Base-by-base conservation (phyloP, 1,140 invertebrate genomes). In the Habropoda laboriosa region DNA sequence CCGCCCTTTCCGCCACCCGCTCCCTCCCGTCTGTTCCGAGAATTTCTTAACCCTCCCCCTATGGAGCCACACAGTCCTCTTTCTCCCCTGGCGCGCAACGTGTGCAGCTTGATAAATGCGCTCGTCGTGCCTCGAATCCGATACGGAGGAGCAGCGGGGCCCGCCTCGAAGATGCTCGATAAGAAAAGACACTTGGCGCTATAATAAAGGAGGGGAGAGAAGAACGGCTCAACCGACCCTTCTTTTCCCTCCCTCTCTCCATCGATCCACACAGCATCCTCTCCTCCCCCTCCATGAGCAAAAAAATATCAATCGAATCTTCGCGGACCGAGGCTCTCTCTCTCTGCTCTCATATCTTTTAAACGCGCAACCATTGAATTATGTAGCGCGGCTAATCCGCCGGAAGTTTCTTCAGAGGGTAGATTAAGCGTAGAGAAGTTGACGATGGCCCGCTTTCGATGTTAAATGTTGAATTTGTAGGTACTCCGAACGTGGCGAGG, bases 91-190 rank as follows among this genome's bases (percentile, higher is more conserved):
- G 12, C 21, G 8, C 27, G 42, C 49, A 80, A 83, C 75, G 79
- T 70, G 78, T 79, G 66, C 53, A 35, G 68, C 70, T 86, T 86
- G 85, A 87, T 86, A 87, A 87, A 87, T 83, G 84, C 75, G 84
- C 57, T 83, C 82, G 73, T 58, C 85, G 85, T 87, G 85, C 84
- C 78, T 67, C 77, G 85, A 87, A 87, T 87, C 74, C 85, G 77
- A 79, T 86, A 83, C 72, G 32, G 47, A 27, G n/a, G n/a, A n/a
- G n/a, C n/a, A n/a, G 30, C 18, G n/a, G 3, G 73, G 51, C 35
- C 55, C 47, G 61, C 38, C 7, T 71, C 76, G 77, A 72, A 79
- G 83, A 79, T 82, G 72, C 40, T 74, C 64, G 55, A 75, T 51
- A 81, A 68, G 80, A 77, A 78, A 64, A 70, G 51, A 78, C 55